Conservation (phyloP, 30 jellyfish, hydroid and myxozoan species). For the Calvadosia cruxmelitensis region DNA sequence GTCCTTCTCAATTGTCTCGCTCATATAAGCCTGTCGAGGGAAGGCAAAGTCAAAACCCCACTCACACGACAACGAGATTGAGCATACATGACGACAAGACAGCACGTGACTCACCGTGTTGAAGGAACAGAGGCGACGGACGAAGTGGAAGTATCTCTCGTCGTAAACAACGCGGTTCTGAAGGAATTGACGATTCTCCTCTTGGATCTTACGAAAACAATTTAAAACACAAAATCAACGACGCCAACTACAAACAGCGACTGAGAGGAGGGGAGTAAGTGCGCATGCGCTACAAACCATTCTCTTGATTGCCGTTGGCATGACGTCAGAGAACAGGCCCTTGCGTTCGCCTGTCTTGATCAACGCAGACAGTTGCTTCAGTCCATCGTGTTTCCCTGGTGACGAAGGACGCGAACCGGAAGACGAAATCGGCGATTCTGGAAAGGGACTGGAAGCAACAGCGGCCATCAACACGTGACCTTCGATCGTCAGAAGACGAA, state of each 20-base stretch:
- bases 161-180: conserved; percentile 77
- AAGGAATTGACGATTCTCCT: conserved; percentile 70
- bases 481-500: background rate
- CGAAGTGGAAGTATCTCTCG: conserved; percentile 54
- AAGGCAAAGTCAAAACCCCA: no score
- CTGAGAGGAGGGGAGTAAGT: background rate
- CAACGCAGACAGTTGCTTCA: conserved; percentile 79
- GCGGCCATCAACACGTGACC: background rate
- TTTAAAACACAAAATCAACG: background rate
- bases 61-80: no score
- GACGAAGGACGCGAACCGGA: conserved; percentile 96
- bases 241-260: no score
- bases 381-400: conserved; percentile 84
- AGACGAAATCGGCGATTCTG: conserved; percentile 85
- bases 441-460: conserved; percentile 49
- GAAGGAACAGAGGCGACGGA: conserved; percentile 48
- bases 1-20: no score
- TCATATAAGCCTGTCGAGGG: no score
- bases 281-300: conserved; percentile 26
- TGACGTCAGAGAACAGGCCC: conserved; percentile 71
- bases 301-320: conserved; percentile 79
- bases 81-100: no score
- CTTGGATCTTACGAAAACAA: conserved; percentile 43
- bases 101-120: conserved; percentile 70
- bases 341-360: conserved; percentile 80